Percentiles rank a stretch among this genome's conserved stretches.
These are phyloP conservation scores for Aspidiotus destructor DNA, from an alignment of 2,888 invertebrate genomes.

Conservation along the genomic window DNA sequence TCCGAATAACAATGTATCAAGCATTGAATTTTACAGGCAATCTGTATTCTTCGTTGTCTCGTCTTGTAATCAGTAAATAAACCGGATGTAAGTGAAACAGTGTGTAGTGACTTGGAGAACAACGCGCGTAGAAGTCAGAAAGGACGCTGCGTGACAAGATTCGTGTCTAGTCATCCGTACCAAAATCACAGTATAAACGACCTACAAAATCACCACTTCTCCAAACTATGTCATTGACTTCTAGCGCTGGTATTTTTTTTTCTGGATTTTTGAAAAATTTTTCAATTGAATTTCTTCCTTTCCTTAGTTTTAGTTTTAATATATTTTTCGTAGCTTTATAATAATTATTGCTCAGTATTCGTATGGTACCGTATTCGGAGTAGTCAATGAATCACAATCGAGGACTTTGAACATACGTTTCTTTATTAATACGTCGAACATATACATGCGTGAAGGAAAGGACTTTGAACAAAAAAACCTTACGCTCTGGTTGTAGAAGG, in stretches of 20 bases:
- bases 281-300: not conserved
- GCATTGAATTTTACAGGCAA: too few species aligned
- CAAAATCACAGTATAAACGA: constrained; percentile 28
- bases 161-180: constrained; percentile 32
- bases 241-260: constrained; percentile 18
- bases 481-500: too few species aligned
- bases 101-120: constrained; percentile 14
- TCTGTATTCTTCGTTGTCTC: too few species aligned
- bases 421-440: too few species aligned
- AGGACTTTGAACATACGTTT: too few species aligned
- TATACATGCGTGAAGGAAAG: too few species aligned
- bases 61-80: constrained; percentile 13
- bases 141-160: constrained; percentile 32
- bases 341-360: too few species aligned
- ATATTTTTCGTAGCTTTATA: not conserved
- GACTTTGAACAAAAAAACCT: too few species aligned
- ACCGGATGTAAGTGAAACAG: constrained; percentile 26
- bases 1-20: too few species aligned
- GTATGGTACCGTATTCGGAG: too few species aligned
- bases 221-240: constrained; percentile 32
- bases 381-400: too few species aligned
- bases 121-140: constrained; percentile 19
- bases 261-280: constrained; percentile 15
- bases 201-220: constrained; percentile 32
- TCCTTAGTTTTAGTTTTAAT: not conserved